A percentile compares a stretch with the other conserved stretches of the same genome.
Conservation (phyloP, 2,888 invertebrate species). For the Boloria euphrosyne region DNA sequence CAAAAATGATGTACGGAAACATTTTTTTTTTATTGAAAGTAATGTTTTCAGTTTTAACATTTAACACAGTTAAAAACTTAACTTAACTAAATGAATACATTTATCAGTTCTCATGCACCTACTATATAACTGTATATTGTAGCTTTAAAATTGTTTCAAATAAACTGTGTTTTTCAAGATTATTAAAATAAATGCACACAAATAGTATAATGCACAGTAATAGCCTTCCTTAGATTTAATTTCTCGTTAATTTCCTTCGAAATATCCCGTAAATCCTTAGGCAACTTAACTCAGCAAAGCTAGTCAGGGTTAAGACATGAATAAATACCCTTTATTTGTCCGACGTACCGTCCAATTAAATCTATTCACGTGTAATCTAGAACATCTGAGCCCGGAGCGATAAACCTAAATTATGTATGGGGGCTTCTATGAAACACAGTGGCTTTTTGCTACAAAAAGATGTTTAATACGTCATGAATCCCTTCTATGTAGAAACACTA, state of each 20-base stretch:
- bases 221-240: too few relatives aligned
- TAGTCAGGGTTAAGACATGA: slow-evolving; percentile 34
- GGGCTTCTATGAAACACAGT: slow-evolving; percentile 5
- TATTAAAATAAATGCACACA: too few relatives aligned
- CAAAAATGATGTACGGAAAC: too few relatives aligned
- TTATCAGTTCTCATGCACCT: too few relatives aligned
- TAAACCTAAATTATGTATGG: slow-evolving; percentile 26
- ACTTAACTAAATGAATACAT: too few relatives aligned
- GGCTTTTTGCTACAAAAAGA: slow-evolving; percentile 4
- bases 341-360: slow-evolving; percentile 56
- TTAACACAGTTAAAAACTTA: too few relatives aligned
- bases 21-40: too few relatives aligned
- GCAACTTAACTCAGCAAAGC: slow-evolving; percentile 2
- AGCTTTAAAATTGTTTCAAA: too few relatives aligned
- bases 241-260: neutral
- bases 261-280: slow-evolving; percentile 1
- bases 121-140: too few relatives aligned
- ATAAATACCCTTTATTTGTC: slow-evolving; percentile 55
- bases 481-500: neutral
- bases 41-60: too few relatives aligned
- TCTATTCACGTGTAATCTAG: slow-evolving; percentile 57
- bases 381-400: slow-evolving; percentile 52
- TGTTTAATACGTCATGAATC: neutral
- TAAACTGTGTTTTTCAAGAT: too few relatives aligned
- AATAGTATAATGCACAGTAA: too few relatives aligned